phyloP scores from a whole-genome alignment of 2,113 vertebrate species.

The Neopipo cinnamomea region DNA sequence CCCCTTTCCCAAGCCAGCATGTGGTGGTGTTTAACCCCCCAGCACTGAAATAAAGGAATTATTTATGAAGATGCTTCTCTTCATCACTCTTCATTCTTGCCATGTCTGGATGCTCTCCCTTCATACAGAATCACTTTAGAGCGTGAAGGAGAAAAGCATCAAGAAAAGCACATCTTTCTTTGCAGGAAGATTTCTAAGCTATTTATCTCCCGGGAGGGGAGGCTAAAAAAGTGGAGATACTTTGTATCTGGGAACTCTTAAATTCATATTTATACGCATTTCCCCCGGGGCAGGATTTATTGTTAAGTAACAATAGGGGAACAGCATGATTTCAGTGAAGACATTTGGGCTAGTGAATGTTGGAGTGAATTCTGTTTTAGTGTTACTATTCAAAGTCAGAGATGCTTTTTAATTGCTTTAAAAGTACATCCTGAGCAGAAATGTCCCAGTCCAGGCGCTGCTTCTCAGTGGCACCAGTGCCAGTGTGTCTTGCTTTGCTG shows the following conservation, averaged over 20 bases:
- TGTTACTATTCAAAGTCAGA: background rate
- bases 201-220: background rate
- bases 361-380: conserved; percentile 6
- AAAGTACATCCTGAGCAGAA: conserved; percentile 50
- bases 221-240: conserved; percentile 44
- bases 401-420: conserved; percentile 13
- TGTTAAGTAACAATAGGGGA: conserved; percentile 61
- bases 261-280: conserved; percentile 49
- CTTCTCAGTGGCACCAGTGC: background rate
- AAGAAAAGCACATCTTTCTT: background rate
- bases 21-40: background rate
- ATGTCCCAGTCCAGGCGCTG: background rate
- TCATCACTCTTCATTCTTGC: fast-evolving
- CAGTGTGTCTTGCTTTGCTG: background rate
- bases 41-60: background rate
- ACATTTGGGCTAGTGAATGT: conserved; percentile 48
- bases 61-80: background rate
- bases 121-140: background rate
- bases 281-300: conserved; percentile 52
- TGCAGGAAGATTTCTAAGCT: background rate
- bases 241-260: conserved; percentile 65
- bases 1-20: background rate
- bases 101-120: background rate
- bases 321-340: conserved; percentile 41
- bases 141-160: background rate